These are phyloP conservation scores for Lycophotia porphyrea DNA, from an alignment of 2,888 invertebrate genomes.

Conservation along the genomic window DNA sequence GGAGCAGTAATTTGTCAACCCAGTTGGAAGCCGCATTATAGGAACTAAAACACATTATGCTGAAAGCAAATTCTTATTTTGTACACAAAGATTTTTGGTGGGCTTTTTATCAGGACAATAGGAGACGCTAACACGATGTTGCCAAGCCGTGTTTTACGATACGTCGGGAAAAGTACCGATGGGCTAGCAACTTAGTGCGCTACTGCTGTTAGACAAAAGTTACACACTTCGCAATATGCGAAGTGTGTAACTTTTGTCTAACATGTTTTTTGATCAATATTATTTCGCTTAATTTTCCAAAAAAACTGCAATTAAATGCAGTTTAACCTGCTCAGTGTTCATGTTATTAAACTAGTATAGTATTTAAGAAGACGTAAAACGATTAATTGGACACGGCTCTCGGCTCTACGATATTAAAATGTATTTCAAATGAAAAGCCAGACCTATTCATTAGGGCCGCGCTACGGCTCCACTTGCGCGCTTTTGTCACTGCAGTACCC, in stretches of 20 bases:
- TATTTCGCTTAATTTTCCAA: neutral
- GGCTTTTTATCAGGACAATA: constrained; percentile 19
- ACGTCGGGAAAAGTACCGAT: constrained; percentile 21
- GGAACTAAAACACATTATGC: constrained; percentile 11
- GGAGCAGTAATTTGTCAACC: neutral
- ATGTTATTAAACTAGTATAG: constrained; percentile 25
- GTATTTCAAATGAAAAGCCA: constrained; percentile 59
- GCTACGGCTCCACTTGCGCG: constrained; percentile 38
- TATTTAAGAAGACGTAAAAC: constrained; percentile 50
- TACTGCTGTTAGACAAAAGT: neutral
- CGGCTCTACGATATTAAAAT: constrained; percentile 54
- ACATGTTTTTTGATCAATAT: neutral
- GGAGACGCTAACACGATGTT: constrained; percentile 10
- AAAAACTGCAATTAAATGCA: neutral
- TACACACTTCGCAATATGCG: neutral
- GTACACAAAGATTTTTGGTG: constrained; percentile 1
- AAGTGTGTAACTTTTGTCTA: no score
- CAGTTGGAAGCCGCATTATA: constrained; percentile 1
- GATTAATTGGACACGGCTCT: constrained; percentile 59
- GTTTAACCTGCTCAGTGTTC: constrained; percentile 9
- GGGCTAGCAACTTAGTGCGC: neutral
- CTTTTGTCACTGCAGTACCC: constrained; percentile 51
- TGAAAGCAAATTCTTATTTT: constrained; percentile 31
- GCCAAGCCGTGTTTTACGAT: constrained; percentile 22
- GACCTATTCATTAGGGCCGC: constrained; percentile 51